Evolutionary conservation across 2,888 invertebrate genomes (phyloP).

Genomic region (Campoplex nolae): DNA sequence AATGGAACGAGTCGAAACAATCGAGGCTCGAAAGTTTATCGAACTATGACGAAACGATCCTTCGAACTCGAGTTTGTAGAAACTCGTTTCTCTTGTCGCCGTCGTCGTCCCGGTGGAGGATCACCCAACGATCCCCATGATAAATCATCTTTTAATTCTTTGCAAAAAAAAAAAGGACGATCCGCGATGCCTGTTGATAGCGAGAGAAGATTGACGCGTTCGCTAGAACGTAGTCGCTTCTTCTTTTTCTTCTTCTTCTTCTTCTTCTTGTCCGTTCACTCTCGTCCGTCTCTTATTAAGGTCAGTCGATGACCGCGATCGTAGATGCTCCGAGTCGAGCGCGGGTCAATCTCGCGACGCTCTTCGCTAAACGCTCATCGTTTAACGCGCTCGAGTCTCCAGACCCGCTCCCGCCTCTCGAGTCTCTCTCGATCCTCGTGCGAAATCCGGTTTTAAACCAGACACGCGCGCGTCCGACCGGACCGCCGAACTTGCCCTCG

Average conservation of each 20-base stretch:
- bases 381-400: background rate
- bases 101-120: background rate
- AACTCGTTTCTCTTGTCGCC: background rate
- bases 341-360: slow-evolving; percentile 33
- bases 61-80: background rate
- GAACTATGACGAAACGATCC: background rate
- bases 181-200: background rate
- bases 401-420: slow-evolving; percentile 19
- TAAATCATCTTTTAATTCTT: background rate
- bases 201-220: too few species aligned
- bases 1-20: background rate
- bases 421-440: background rate
- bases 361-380: slow-evolving; percentile 16
- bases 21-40: background rate
- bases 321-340: slow-evolving; percentile 34
- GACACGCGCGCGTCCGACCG: slow-evolving; percentile 10
- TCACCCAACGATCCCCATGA: background rate
- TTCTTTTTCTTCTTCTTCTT: background rate
- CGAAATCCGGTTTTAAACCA: slow-evolving; percentile 45
- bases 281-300: slow-evolving; percentile 54
- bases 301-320: slow-evolving; percentile 49
- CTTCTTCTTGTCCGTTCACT: slow-evolving; percentile 11
- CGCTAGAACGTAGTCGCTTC: too few species aligned
- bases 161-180: background rate
- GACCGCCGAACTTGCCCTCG: background rate